These are phyloP conservation scores for Turnix velox DNA, from an alignment of 2,113 vertebrate species.

Conservation along the genomic window DNA sequence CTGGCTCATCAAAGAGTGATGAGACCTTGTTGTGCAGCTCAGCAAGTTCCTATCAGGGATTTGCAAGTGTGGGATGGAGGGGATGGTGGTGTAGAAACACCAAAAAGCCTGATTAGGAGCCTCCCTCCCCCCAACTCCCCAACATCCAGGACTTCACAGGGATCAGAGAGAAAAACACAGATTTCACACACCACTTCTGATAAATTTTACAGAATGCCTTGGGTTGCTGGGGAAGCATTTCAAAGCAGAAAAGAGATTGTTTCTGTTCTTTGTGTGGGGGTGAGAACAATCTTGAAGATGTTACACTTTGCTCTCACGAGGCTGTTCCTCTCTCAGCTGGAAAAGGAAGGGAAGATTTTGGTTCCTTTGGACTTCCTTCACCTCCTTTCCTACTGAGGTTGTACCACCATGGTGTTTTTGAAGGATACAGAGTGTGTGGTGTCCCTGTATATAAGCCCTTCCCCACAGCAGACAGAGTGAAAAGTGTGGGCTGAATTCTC, in stretches of 20 bases:
- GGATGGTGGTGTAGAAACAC: neutral
- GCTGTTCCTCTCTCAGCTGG: neutral
- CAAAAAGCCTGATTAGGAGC: neutral
- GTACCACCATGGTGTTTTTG: neutral
- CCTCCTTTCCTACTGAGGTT: neutral
- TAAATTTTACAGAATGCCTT: conserved; percentile 1
- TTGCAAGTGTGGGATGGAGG: neutral
- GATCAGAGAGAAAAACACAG: no score
- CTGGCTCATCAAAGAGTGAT: neutral
- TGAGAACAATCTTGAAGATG: neutral
- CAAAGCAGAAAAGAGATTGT: neutral
- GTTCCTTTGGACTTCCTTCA: neutral
- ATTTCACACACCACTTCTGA: conserved; percentile 13
- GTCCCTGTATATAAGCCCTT: accelerated
- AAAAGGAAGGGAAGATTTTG: neutral
- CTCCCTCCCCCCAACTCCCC: neutral
- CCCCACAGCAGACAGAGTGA: neutral
- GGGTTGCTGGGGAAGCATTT: conserved; percentile 9
- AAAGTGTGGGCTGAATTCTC: neutral
- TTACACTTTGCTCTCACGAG: neutral
- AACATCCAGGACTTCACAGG: neutral
- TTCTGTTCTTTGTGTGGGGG: neutral
- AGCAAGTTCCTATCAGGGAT: neutral
- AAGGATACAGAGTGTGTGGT: no score
- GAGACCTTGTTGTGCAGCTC: neutral